Conservation (phyloP, 2,113 vertebrate genomes). For the Melanotaenia duboulayi region DNA sequence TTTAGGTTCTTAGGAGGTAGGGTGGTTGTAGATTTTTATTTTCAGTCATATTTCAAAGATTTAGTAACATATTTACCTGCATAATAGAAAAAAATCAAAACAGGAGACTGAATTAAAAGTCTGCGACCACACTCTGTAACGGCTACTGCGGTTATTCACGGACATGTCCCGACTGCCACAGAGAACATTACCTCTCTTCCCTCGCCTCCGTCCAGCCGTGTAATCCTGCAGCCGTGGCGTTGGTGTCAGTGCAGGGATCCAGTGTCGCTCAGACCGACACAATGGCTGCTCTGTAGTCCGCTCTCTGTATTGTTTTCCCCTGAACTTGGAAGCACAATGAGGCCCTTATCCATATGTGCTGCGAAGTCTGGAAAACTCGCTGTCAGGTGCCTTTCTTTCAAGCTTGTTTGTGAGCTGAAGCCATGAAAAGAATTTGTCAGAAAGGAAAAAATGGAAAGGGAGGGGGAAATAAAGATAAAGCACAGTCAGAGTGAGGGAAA, state of each 20-base stretch:
- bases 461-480: neutral
- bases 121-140: neutral
- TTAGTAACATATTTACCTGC: no score
- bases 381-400: slow-evolving; percentile 72
- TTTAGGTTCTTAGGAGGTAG: neutral
- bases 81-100: no score
- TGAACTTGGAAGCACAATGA: slow-evolving; percentile 70
- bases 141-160: neutral
- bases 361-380: slow-evolving; percentile 14
- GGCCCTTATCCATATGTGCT: slow-evolving; percentile 62
- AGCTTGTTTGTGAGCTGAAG: slow-evolving; percentile 13
- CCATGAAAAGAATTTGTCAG: neutral
- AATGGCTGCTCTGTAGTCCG: slow-evolving; percentile 76
- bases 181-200: slow-evolving; percentile 53
- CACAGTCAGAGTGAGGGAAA: no score
- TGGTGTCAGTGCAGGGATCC: slow-evolving; percentile 66
- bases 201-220: slow-evolving; percentile 42
- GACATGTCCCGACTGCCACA: slow-evolving; percentile 21
- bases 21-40: neutral
- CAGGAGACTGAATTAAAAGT: neutral
- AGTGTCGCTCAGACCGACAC: slow-evolving; percentile 67
- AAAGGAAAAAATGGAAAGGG: neutral
- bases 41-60: no score
- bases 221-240: slow-evolving; percentile 43
- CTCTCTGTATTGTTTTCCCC: slow-evolving; percentile 67